phyloP scores from a whole-genome alignment of 2,888 invertebrate genomes.

The Ramazzottius varieornatus region DNA sequence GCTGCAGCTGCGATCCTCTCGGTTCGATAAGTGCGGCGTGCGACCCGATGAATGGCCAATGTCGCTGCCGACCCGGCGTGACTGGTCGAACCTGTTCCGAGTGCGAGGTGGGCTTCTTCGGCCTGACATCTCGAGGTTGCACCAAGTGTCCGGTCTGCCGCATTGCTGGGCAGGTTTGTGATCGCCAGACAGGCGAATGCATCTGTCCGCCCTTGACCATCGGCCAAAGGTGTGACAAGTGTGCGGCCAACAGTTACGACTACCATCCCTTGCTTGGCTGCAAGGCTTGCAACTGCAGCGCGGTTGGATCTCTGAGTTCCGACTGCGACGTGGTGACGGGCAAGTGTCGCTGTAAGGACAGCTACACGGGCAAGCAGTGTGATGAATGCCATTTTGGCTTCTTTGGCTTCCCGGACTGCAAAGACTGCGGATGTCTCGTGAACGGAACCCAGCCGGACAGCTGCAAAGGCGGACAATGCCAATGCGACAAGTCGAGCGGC shows the following conservation, averaged over 20 bases:
- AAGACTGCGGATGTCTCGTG: constrained; percentile 50
- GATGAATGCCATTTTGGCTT: constrained; percentile 54
- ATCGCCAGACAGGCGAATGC: constrained; percentile 62
- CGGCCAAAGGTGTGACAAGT: constrained; percentile 52
- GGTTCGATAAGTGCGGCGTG: constrained; percentile 47
- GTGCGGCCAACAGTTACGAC: constrained; percentile 52
- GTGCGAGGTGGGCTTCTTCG: constrained; percentile 28
- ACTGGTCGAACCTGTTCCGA: constrained; percentile 36
- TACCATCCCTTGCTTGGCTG: constrained; percentile 51
- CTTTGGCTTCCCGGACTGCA: constrained; percentile 64
- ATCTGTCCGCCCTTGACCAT: constrained; percentile 62
- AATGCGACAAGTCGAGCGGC: constrained; percentile 42
- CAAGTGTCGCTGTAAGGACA: constrained; percentile 32
- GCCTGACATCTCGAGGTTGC: constrained; percentile 10
- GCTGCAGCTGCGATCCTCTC: constrained; percentile 46
- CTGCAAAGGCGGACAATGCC: constrained; percentile 11
- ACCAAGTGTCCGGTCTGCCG: constrained; percentile 49
- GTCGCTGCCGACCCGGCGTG: constrained; percentile 48
- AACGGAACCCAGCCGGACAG: constrained; percentile 34
- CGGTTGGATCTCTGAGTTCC: constrained; percentile 37
- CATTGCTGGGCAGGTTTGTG: constrained; percentile 60
- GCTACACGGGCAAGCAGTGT: constrained; percentile 37
- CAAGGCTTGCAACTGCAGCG: constrained; percentile 45
- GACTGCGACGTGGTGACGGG: constrained; percentile 40
- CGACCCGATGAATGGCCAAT: constrained; percentile 45